Base-by-base conservation (phyloP, 2,888 invertebrate species). In the Cheiracanthium punctorium region DNA sequence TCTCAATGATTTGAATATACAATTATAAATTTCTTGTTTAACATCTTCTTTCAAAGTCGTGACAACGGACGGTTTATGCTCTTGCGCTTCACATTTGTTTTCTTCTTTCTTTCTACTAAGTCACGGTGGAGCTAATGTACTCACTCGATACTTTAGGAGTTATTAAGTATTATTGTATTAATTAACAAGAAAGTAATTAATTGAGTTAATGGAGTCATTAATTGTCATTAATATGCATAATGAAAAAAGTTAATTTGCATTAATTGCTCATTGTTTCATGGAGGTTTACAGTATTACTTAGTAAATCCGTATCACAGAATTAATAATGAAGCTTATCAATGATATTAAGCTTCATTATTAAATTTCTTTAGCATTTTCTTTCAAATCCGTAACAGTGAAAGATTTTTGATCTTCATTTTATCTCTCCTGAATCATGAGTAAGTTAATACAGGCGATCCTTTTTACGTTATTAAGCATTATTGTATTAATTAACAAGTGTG, bases 1-100 rank as follows among this genome's bases (percentile, higher is more conserved):
- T n/a, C n/a, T n/a, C n/a, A n/a, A n/a, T n/a, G n/a, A n/a, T n/a
- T n/a, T n/a, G n/a, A n/a, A n/a, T n/a, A n/a, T n/a, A n/a, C n/a
- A n/a, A n/a, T n/a, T n/a, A n/a, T n/a, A n/a, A n/a, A n/a, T n/a
- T 82, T 82, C 76, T 82, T 76, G 76, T 82, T 82, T 76, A 82
- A 76, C 82, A 82, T 82, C 82, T 76, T 71, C 82, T 82, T 76
- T n/a, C 76, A 82, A 75, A 82, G 76, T 72, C 82, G 82, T 77
- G 82, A 84, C 82, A 84, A 84, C 77, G 82, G 82, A 77, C 77
- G 82, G 67, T 73, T 84, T 84, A 77, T 84, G 82, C 82, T 84
- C 82, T 73, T 84, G 82, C 82, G 77, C 82, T 84, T 84, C 82
- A 73, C 77, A 75, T 72, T 82, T 37, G 70, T 69, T 69, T 29